A percentile compares a stretch with the other conserved stretches of the same genome.
phyloP scores from a whole-genome alignment of 2,797 vertebrate genomes.

The Oophaga sylvatica region DNA sequence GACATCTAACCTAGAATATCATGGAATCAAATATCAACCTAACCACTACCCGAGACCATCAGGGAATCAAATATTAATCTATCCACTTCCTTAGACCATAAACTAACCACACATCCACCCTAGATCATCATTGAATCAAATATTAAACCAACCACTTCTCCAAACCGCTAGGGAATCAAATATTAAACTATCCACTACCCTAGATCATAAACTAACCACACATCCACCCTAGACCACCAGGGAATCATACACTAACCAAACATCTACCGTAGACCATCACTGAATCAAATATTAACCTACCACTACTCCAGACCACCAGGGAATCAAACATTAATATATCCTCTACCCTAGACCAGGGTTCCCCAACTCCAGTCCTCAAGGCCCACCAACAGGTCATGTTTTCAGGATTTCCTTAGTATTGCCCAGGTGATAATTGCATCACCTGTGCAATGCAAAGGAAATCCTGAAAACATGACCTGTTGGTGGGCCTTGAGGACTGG shows the following conservation, averaged over 20 bases:
- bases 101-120: not conserved
- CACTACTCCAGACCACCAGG: not conserved
- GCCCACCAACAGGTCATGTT: too few relatives aligned
- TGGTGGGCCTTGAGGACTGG: too few relatives aligned
- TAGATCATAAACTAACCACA: too few relatives aligned
- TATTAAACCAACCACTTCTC: not conserved
- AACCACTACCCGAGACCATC: not conserved
- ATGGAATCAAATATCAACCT: not conserved
- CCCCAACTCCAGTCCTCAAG: too few relatives aligned
- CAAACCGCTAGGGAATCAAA: not conserved
- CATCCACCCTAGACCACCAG: not conserved
- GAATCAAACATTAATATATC: not conserved
- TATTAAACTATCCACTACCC: too few relatives aligned
- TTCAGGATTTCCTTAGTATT: too few relatives aligned
- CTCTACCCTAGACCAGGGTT: too few relatives aligned
- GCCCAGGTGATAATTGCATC: too few relatives aligned
- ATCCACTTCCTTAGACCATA: too few relatives aligned
- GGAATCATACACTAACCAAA: too few relatives aligned
- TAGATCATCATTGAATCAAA: not conserved
- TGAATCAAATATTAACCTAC: not conserved
- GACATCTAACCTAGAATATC: not conserved
- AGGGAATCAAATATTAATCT: not conserved
- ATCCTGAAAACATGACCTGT: too few relatives aligned
- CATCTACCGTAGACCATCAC: not conserved
- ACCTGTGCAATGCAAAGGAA: too few relatives aligned